Conservation (phyloP, 2,113 vertebrate genomes). For the Upupa epops region DNA sequence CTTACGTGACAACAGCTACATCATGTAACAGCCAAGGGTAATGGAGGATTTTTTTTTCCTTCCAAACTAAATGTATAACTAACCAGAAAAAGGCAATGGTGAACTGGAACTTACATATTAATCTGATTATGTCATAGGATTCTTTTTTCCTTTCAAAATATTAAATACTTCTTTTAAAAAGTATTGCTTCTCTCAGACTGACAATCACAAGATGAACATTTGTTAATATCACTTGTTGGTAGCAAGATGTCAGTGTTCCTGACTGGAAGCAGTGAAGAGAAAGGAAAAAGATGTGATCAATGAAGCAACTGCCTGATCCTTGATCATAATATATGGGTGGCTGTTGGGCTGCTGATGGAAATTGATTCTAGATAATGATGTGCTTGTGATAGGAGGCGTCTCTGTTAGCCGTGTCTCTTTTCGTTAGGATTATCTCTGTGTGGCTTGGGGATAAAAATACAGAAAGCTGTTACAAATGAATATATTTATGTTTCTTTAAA, state of each 20-base stretch:
- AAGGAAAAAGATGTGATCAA: neutral
- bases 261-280: neutral
- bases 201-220: neutral
- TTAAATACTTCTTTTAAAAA: neutral
- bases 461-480: neutral
- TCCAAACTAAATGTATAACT: neutral
- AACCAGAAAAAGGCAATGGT: neutral
- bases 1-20: neutral
- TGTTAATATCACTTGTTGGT: neutral
- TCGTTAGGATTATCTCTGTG: neutral
- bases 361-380: slow-evolving; percentile 35
- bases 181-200: neutral
- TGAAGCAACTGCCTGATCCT: neutral
- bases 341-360: neutral
- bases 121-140: neutral
- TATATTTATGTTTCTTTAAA: neutral
- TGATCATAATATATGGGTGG: neutral
- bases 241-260: neutral
- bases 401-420: neutral
- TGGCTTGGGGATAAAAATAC: neutral
- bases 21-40: neutral
- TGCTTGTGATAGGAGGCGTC: neutral
- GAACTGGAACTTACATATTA: neutral
- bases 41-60: neutral
- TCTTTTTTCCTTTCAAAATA: neutral